Evolutionary conservation across 2,888 invertebrate genomes (phyloP), one percentile per base, ranked within the genome.

Genomic region (Gnatocerus cornutus): DNA sequence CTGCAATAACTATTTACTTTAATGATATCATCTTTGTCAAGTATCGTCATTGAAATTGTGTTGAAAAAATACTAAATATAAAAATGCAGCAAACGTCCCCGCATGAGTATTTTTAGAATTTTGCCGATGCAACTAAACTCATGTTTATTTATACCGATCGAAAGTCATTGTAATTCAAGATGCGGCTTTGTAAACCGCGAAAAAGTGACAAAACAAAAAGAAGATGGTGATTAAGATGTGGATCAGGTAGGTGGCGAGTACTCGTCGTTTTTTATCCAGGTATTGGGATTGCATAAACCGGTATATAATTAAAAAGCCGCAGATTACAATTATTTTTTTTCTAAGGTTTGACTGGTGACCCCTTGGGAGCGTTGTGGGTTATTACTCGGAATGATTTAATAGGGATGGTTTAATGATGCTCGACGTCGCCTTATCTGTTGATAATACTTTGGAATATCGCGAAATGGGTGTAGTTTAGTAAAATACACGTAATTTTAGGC

Each of bases 401-500:
- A 16, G 27, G 27, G 10, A 46, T 14, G 27, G 29, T 62, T 62
- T 62, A 62, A 62, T 52, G 41, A 52, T 41, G 50, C 48, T 30
- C 37, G 41, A 43, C 41, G 30, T 33, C 52, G 10, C 37, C 48
- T 9, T 30, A 48, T 62, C 50, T 50, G 41, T 50, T 61, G 46
- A 13, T 29, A 30, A 30, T 7, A 14, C 21, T 7, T 21, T 21
- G 21, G 13, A 10, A 45, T 27, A 14, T 13, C 16, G 30, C 45
- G 30, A 48, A 29, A 33, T 61, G 52, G 8, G 59, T 46, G 13
- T n/a, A 46, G 7, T 45, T 33, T 29, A 33, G 16, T 21, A 52
- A 45, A 59, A 59, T 59, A 33, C 39, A 21, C 41, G 50, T 46
- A 62, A 62, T 62, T 62, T 62, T 52, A 48, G 14, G 50, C 50